Percentiles rank a stretch among this genome's conserved stretches.
Evolutionary conservation across 2,113 vertebrate species (phyloP).

Genomic region (Phalacrocorax brasilianus): DNA sequence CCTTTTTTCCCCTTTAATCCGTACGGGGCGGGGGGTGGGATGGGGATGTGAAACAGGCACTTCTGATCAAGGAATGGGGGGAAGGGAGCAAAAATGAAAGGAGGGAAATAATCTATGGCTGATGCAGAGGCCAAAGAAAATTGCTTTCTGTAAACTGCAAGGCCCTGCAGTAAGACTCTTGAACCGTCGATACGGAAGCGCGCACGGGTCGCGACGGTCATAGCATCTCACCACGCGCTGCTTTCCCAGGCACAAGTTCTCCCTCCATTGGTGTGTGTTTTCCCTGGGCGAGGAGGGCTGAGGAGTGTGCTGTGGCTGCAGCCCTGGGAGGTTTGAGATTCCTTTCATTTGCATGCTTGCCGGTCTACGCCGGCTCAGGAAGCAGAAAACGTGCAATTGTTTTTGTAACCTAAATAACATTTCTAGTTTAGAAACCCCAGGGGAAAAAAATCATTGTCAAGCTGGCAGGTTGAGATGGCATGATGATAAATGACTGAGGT

Average conservation of each 20-base stretch:
- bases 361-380: background rate
- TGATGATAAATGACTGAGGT: constrained; percentile 54
- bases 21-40: rapidly evolving
- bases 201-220: background rate
- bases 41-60: background rate
- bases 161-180: background rate
- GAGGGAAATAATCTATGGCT: constrained; percentile 14
- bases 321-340: background rate
- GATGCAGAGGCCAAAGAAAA: constrained; percentile 25
- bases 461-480: constrained; percentile 39
- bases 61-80: background rate
- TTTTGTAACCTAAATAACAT: constrained; percentile 48
- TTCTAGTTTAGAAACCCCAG: background rate
- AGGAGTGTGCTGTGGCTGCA: background rate
- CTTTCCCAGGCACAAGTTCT: background rate
- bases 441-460: constrained; percentile 41
- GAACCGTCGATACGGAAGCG: background rate
- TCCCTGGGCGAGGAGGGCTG: background rate
- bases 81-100: background rate
- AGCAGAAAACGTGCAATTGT: constrained; percentile 46
- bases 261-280: rapidly evolving
- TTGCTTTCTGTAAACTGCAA: constrained; percentile 34
- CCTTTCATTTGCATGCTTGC: background rate
- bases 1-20: background rate
- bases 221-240: background rate